phyloP scores from a whole-genome alignment of 2,113 vertebrate species.

The Stegostoma tigrinum region DNA sequence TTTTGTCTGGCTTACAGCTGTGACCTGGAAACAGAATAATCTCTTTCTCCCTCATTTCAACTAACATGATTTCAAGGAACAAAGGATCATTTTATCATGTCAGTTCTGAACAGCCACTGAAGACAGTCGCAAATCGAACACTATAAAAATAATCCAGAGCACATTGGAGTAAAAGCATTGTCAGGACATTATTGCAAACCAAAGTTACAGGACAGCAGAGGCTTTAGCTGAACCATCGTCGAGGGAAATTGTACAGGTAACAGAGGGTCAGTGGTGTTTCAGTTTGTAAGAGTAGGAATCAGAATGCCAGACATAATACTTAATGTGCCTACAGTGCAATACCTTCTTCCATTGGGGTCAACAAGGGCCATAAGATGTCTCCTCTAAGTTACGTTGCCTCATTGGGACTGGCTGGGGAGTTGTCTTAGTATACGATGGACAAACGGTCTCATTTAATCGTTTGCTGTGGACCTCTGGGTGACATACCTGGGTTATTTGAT shows the following conservation, averaged over 20 bases:
- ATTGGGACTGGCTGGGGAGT: no score
- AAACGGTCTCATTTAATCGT: no score
- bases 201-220: constrained; percentile 62
- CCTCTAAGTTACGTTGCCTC: no score
- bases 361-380: no score
- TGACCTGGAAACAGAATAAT: constrained; percentile 48
- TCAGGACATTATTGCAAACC: constrained; percentile 71
- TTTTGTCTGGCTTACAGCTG: constrained; percentile 52
- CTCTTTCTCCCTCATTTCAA: constrained; percentile 12
- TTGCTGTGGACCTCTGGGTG: no score
- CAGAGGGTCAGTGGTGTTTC: no score
- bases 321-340: no score
- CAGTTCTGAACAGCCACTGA: constrained; percentile 22
- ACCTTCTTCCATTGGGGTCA: no score
- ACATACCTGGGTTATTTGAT: no score
- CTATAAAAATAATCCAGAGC: constrained; percentile 61
- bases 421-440: no score
- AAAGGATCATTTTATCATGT: constrained; percentile 32
- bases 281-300: no score
- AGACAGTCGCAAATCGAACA: constrained; percentile 49
- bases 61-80: constrained; percentile 29
- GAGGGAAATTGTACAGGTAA: constrained; percentile 38
- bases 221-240: constrained; percentile 66
- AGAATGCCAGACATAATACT: no score
- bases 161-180: constrained; percentile 63